phyloP scores from a whole-genome alignment of 2,888 invertebrate genomes.

The Congeria kusceri region DNA sequence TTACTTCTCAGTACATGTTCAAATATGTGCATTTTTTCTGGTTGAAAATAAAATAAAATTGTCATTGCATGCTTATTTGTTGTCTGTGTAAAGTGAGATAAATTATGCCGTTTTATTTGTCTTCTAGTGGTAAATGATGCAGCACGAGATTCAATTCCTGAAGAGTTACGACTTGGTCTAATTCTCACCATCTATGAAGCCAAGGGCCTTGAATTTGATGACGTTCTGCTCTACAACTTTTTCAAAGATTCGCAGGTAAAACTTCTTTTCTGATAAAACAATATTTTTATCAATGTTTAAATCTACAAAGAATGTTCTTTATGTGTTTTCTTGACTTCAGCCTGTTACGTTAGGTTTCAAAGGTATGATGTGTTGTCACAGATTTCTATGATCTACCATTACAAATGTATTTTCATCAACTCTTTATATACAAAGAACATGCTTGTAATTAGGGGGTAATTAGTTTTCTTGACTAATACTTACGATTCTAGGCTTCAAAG shows the following conservation, averaged over 20 bases:
- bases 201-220: conserved; percentile 83
- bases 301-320: too few species aligned
- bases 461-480: background rate
- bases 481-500: conserved; percentile 72
- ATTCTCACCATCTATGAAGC: conserved; percentile 82
- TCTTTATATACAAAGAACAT: too few species aligned
- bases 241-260: conserved; percentile 82
- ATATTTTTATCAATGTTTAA: too few species aligned
- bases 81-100: background rate
- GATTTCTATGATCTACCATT: conserved; percentile 70
- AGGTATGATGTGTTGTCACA: conserved; percentile 85
- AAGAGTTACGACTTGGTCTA: conserved; percentile 76
- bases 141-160: conserved; percentile 75
- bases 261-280: too few species aligned
- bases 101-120: background rate
- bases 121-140: conserved; percentile 75
- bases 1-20: too few species aligned
- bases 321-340: background rate
- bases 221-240: conserved; percentile 82
- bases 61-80: too few species aligned
- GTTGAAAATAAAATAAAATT: too few species aligned
- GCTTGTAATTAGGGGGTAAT: too few species aligned
- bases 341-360: background rate
- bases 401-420: too few species aligned
- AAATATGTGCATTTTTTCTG: too few species aligned